Evolutionary conservation across 2,888 invertebrate genomes (phyloP), one percentile per base, ranked within the genome.

Genomic region (Phytoseiulus persimilis): DNA sequence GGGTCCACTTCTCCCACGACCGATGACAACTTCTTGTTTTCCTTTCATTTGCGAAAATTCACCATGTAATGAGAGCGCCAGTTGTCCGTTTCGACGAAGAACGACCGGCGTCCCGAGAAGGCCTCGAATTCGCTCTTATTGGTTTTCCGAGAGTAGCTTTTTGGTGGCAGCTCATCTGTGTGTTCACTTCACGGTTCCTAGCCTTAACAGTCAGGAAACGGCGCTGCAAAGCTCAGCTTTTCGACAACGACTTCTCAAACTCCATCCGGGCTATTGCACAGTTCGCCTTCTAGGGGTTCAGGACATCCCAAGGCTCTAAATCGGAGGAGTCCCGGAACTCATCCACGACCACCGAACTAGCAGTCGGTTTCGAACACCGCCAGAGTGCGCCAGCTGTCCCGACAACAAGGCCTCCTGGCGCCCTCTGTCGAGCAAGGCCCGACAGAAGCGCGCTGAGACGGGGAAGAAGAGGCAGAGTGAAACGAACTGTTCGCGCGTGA

Each of bases 401-500:
- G 39, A 87, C 28, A 87, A 87, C 87, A 87, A 39, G 5, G 65
- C 18, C 5, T 39, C 39, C 5, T 39, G 1, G 65, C 65, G 65
- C 65, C 65, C 65, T 65, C 65, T 65, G 65, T 65, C 18, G 65
- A 65, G 65, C 65, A 65, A 65, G 39, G 65, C 5, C 23, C 65
- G 65, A 14, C 18, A 65, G 65, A 65, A 65, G 9, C 65, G 65
- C 65, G 65, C 65, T 65, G 65, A 65, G 65, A 14, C 2, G 39
- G 45, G 33, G 87, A 87, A 33, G 87, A 87, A 33, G 87, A 87
- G 87, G n/a, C 87, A 87, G 87, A 87, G 33, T 45, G 32, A 33
- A 33, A n/a, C 45, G 5, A 31, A 32, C 32, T 45, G 33, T 33
- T 39, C n/a, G n/a, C 32, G 87, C 32, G 87, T 87, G 87, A 87